These are phyloP conservation scores for Stenichneumon culpator DNA, from an alignment of 2,888 invertebrate genomes.

Conservation along the genomic window DNA sequence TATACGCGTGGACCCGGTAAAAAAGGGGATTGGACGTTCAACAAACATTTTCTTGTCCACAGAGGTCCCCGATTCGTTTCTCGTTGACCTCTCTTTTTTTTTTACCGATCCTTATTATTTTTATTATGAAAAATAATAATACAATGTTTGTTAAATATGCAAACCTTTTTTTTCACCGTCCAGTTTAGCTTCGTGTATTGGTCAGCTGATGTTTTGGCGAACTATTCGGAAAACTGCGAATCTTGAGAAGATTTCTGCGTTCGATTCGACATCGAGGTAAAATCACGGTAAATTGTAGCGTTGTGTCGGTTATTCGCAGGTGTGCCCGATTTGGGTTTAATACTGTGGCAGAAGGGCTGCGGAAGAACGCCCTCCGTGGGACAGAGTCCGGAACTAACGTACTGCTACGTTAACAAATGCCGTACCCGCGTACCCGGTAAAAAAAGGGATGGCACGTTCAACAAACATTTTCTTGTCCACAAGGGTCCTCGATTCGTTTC, in stretches of 20 bases:
- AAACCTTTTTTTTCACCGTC: too few species aligned
- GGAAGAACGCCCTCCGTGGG: conserved; percentile 49
- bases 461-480: neutral
- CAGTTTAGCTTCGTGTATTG: too few species aligned
- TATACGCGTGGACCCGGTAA: neutral
- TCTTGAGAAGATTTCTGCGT: too few species aligned
- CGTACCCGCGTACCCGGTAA: neutral
- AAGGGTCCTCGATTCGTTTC: too few species aligned
- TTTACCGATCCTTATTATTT: too few species aligned
- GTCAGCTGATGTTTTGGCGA: too few species aligned
- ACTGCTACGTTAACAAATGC: neutral
- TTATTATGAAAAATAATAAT: too few species aligned
- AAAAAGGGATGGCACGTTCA: neutral
- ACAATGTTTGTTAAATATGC: too few species aligned
- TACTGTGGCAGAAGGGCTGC: conserved; percentile 28
- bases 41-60: neutral
- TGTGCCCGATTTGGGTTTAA: conserved; percentile 21
- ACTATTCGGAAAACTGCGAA: too few species aligned
- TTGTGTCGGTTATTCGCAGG: neutral
- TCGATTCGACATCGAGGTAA: too few species aligned
- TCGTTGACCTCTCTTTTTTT: too few species aligned
- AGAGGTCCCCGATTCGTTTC: too few species aligned
- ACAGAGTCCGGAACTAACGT: conserved; percentile 13
- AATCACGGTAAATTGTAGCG: neutral
- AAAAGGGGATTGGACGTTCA: neutral